Evolutionary conservation across 2,888 invertebrate species (phyloP), one percentile per base, ranked within the genome.

Genomic region (Torymus aiolomorphi): DNA sequence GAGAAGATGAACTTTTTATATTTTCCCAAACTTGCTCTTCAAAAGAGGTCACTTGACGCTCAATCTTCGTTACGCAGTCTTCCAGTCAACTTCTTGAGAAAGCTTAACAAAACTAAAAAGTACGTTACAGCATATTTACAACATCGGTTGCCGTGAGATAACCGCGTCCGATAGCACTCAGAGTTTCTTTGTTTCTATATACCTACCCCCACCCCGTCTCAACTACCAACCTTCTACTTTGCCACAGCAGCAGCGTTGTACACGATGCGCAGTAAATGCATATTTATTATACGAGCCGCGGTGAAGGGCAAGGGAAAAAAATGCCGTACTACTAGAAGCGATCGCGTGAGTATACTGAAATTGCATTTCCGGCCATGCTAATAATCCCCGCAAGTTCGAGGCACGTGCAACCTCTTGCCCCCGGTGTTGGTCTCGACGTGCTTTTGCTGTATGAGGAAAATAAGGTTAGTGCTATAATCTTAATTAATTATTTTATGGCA

Each of bases 291-390:
- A 51, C 63, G 42, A 42, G 42, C 42, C 8, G 8, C 42, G 8
- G 8, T 42, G 62, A 56, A 51, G 11, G n/a, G 57, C 51, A 62
- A 63, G 51, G 18, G n/a, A 51, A 18, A 52, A 54, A 54, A 24
- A 54, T 8, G 18, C 61, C 16, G 31, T 12, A 61, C 10, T 13
- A 8, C 3, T 65, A 69, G 74, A 80, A 56, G 80, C 76, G 78
- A 83, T 87, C 85, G 86, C 86, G 86, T 87, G 87, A 80, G 82
- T 80, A n/a, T n/a, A 57, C 80, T 82, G 84, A 84, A 86, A 86
- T 85, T 84, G 83, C 86, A 78, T 83, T 86, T 88, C 86, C 87
- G 85, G 85, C 83, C 82, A 86, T 86, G 85, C 84, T 86, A 87
- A 88, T 85, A 82, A 83, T 82, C 80, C 69, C 65, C 61, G 24